A percentile compares a stretch with the other conserved stretches of the same genome.
Conservation (phyloP, 2,113 vertebrate species). For the Tychaedon coryphoeus region DNA sequence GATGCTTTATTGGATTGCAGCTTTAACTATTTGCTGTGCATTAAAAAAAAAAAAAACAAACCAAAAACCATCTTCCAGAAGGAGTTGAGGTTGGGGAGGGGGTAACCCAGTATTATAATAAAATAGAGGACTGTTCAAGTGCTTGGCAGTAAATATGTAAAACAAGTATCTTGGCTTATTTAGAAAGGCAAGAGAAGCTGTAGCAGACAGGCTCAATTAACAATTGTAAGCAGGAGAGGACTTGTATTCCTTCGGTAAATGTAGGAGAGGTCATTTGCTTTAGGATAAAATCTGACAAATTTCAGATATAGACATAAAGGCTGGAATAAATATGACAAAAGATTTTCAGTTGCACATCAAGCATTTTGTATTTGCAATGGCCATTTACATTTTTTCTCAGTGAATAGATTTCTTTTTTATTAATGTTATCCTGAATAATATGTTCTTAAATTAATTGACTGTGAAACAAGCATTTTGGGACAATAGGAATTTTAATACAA, state of each 20-base stretch:
- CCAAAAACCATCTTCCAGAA: neutral
- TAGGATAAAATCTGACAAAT: constrained; percentile 73
- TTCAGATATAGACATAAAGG: constrained; percentile 55
- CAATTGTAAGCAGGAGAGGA: constrained; percentile 64
- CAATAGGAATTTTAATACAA: constrained; percentile 35
- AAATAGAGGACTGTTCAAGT: constrained; percentile 53
- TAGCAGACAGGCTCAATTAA: constrained; percentile 70
- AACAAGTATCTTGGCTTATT: constrained; percentile 53
- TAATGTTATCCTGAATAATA: constrained; percentile 45
- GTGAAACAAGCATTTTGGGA: constrained; percentile 36
- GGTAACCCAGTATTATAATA: constrained; percentile 11
- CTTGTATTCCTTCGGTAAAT: constrained; percentile 55
- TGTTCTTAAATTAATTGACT: constrained; percentile 43
- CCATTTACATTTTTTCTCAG: constrained; percentile 37
- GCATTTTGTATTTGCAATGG: constrained; percentile 31
- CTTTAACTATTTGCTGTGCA: constrained; percentile 10
- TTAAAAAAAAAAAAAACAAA: neutral
- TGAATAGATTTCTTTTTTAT: constrained; percentile 20
- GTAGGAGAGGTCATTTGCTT: constrained; percentile 72
- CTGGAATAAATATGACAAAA: constrained; percentile 63
- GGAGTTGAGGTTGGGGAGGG: neutral
- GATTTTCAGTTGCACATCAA: constrained; percentile 50
- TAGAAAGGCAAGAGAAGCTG: constrained; percentile 49
- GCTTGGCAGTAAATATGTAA: constrained; percentile 66
- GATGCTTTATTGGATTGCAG: constrained; percentile 53